These are phyloP conservation scores for Cynodonichthys magdalenae DNA, from an alignment of 2,797 vertebrate species.

Conservation along the genomic window DNA sequence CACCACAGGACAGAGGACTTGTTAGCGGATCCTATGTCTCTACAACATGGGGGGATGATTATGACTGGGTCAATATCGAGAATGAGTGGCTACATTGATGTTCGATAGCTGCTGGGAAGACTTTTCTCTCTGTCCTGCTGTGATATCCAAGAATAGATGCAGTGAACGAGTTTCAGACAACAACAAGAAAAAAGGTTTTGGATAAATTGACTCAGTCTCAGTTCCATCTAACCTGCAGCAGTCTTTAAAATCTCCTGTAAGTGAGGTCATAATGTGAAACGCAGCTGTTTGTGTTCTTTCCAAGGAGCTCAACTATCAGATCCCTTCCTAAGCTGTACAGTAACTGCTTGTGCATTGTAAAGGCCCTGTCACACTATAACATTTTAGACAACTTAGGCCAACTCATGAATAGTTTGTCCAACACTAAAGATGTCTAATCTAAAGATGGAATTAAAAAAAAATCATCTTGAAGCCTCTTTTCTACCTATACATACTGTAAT, in stretches of 20 bases:
- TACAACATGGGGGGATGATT: slow-evolving; percentile 51
- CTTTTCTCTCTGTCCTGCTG: slow-evolving; percentile 19
- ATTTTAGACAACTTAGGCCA: too few relatives aligned
- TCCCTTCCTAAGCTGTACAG: background rate
- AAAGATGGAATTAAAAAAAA: too few relatives aligned
- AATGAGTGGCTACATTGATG: slow-evolving; percentile 59
- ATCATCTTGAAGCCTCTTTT: too few relatives aligned
- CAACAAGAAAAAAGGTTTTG: slow-evolving; percentile 1
- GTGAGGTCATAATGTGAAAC: slow-evolving; percentile 14
- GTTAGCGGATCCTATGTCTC: slow-evolving; percentile 42
- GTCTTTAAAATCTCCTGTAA: slow-evolving; percentile 21
- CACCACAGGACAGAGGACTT: slow-evolving; percentile 42
- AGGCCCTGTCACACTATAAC: too few relatives aligned
- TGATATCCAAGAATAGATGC: slow-evolving; percentile 33
- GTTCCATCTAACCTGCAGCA: slow-evolving; percentile 11
- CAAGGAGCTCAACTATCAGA: slow-evolving; percentile 35
- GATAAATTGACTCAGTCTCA: slow-evolving; percentile 11
- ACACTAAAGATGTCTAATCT: too few relatives aligned
- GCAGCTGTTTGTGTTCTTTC: slow-evolving; percentile 43
- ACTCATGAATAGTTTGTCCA: too few relatives aligned
- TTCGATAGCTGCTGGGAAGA: slow-evolving; percentile 31
- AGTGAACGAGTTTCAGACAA: slow-evolving; percentile 18
- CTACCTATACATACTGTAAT: too few relatives aligned
- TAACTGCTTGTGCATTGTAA: slow-evolving; percentile 4
- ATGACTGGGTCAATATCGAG: slow-evolving; percentile 54